A percentile compares a stretch with the other conserved stretches of the same genome.
Evolutionary conservation across 1,140 invertebrate species (phyloP).

Genomic region (Grapholita molesta): DNA sequence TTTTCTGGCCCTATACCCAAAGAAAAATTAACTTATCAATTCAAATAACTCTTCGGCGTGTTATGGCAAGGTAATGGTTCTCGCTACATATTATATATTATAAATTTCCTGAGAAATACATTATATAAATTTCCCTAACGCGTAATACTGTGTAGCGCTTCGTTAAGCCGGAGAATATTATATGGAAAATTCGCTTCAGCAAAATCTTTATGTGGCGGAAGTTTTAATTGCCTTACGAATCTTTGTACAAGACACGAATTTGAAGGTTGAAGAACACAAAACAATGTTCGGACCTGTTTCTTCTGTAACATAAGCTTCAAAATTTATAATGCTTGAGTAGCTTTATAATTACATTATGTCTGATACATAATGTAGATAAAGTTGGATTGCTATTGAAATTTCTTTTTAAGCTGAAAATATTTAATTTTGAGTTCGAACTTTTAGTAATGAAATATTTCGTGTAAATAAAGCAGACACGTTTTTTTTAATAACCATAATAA

Average conservation of each 20-base stretch:
- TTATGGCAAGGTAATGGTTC: background rate
- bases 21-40: background rate
- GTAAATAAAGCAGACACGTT: too few species aligned
- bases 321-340: too few species aligned
- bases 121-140: background rate
- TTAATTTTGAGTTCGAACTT: too few species aligned
- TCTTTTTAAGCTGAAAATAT: too few species aligned
- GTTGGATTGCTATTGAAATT: too few species aligned
- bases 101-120: background rate
- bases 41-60: background rate
- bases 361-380: too few species aligned
- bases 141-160: background rate
- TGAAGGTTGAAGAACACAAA: background rate
- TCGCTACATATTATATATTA: background rate
- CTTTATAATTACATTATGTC: too few species aligned
- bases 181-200: background rate
- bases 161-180: background rate
- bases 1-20: background rate
- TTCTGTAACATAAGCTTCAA: background rate
- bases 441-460: too few species aligned
- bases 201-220: background rate
- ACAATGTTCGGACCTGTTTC: background rate
- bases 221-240: constrained; percentile 12
- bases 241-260: background rate
- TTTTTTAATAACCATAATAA: too few species aligned